Conservation (phyloP, 2,113 vertebrate genomes). For the Callionymus lyra region DNA sequence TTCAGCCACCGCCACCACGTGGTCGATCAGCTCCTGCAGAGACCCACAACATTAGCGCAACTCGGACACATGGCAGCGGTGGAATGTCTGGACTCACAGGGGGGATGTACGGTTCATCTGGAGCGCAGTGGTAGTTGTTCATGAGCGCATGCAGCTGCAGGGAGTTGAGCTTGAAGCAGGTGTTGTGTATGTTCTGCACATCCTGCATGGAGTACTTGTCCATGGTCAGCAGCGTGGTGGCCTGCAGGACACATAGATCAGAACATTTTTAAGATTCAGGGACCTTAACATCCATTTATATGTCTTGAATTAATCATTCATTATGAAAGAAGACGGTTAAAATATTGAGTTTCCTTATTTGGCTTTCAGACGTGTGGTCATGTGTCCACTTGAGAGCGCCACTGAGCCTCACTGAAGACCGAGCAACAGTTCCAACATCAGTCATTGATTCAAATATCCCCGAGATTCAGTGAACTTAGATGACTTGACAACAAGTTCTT, state of each 20-base stretch:
- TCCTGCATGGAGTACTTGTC: conserved; percentile 93
- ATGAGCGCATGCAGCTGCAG: conserved; percentile 89
- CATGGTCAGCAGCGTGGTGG: conserved; percentile 95
- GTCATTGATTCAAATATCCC: too few species aligned
- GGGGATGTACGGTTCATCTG: conserved; percentile 91
- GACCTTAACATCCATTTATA: too few species aligned
- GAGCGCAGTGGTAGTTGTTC: conserved; percentile 94
- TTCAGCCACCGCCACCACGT: conserved; percentile 88
- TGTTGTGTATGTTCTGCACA: conserved; percentile 87
- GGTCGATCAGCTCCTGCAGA: conserved; percentile 86
- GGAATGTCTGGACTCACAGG: conserved; percentile 67
- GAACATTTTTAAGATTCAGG: too few species aligned
- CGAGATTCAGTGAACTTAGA: too few species aligned
- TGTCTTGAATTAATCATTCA: too few species aligned
- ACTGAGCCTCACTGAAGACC: too few species aligned
- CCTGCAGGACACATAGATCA: conserved; percentile 59
- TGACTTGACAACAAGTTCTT: too few species aligned
- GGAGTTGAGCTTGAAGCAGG: conserved; percentile 97
- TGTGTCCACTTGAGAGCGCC: too few species aligned
- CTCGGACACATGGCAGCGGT: background rate
- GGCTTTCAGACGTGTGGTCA: too few species aligned
- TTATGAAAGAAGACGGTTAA: too few species aligned
- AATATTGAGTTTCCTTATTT: too few species aligned
- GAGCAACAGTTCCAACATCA: too few species aligned
- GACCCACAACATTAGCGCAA: background rate